Conservation (phyloP, 64 coral and sea anemone species). For the Stichodactyla helianthus region DNA sequence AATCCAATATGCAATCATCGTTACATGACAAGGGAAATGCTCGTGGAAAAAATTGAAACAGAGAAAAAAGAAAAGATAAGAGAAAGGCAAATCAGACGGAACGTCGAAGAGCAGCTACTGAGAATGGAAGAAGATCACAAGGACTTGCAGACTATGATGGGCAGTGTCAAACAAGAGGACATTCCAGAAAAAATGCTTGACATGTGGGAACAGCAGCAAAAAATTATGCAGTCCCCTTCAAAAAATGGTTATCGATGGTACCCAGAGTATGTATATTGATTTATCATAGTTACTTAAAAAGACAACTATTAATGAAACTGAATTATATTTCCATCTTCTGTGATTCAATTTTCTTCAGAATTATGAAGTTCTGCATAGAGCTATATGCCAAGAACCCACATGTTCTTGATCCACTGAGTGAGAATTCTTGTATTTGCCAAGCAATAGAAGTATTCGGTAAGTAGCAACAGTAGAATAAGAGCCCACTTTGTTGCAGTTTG, state of each 20-base stretch:
- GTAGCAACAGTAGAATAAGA: neutral
- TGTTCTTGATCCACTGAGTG: conserved; percentile 49
- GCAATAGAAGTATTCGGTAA: conserved; percentile 35
- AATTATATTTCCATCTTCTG: too few relatives aligned
- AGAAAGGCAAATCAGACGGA: neutral
- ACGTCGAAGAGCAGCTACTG: neutral
- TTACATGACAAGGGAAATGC: neutral
- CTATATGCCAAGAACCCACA: conserved; percentile 43
- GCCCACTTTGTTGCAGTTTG: neutral
- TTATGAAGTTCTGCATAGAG: conserved; percentile 40
- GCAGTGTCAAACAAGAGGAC: neutral
- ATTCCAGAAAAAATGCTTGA: conserved; percentile 28
- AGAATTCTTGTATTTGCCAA: conserved; percentile 30
- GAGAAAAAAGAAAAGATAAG: neutral
- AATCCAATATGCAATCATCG: conserved; percentile 23
- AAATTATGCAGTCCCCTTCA: conserved; percentile 10
- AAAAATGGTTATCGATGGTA: conserved; percentile 38
- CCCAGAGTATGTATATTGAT: conserved; percentile 20
- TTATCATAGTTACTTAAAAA: too few relatives aligned
- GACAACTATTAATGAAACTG: too few relatives aligned
- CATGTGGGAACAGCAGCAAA: conserved; percentile 39
- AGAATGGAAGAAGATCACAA: conserved; percentile 3
- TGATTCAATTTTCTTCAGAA: neutral
- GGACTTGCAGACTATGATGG: neutral
- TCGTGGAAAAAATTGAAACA: neutral